Conservation (phyloP, 2,797 vertebrate genomes). For the Argyrosomus regius region DNA sequence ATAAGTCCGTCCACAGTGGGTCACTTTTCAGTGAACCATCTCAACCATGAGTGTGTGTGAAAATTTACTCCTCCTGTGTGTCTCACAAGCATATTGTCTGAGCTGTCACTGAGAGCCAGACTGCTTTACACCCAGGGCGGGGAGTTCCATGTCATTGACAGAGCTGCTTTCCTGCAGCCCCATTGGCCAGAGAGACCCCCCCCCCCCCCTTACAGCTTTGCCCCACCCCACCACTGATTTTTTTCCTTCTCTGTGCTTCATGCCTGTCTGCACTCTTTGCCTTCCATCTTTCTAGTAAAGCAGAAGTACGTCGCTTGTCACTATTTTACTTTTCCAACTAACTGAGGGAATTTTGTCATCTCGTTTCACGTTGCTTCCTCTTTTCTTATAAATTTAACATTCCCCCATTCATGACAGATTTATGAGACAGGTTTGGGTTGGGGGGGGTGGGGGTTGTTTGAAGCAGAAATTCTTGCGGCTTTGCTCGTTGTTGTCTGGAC, state of each 20-base stretch:
- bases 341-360: background rate
- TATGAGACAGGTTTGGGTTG: background rate
- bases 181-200: conserved; percentile 58
- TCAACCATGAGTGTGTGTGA: conserved; percentile 34
- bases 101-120: conserved; percentile 67
- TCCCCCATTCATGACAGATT: background rate
- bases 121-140: conserved; percentile 71
- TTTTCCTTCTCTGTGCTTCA: background rate
- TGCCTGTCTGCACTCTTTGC: background rate
- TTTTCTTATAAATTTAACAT: background rate
- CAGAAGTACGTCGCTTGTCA: conserved; percentile 40
- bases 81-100: conserved; percentile 69
- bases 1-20: conserved; percentile 49
- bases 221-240: conserved; percentile 6
- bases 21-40: conserved; percentile 56
- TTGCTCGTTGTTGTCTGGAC: conserved; percentile 70
- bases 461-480: conserved; percentile 66
- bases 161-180: conserved; percentile 36
- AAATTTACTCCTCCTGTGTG: conserved; percentile 25
- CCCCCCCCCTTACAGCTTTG: conserved; percentile 2
- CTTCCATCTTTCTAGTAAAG: conserved; percentile 34
- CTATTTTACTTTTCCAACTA: conserved; percentile 28
- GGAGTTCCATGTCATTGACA: conserved; percentile 43
- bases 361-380: conserved; percentile 19
- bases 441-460: conserved; percentile 11